Percentiles rank a stretch among this genome's conserved stretches.
phyloP scores from a whole-genome alignment of 2,888 invertebrate species.

The Polia nebulosa region DNA sequence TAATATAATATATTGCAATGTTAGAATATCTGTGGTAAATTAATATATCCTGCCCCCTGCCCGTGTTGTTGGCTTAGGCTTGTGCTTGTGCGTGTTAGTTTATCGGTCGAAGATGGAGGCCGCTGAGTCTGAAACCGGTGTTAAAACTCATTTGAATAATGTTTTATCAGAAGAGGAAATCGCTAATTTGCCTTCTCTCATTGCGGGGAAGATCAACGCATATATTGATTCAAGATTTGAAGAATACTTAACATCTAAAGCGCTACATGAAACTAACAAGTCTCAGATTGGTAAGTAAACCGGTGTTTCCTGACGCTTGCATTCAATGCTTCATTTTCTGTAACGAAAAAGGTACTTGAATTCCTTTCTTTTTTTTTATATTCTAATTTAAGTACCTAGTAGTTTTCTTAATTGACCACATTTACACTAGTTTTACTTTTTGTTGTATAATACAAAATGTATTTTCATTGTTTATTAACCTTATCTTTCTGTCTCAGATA shows the following conservation, averaged over 20 bases:
- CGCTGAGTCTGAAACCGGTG: constrained; percentile 84
- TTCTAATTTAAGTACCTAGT: not conserved
- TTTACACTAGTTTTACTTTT: not conserved
- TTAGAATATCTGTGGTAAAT: constrained; percentile 2
- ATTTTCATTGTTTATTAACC: constrained; percentile 32
- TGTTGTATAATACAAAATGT: not conserved
- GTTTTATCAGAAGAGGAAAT: constrained; percentile 86
- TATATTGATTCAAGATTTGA: constrained; percentile 92
- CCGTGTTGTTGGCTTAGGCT: no score
- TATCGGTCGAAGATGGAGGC: constrained; percentile 84
- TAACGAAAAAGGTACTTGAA: not conserved
- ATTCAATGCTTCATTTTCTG: constrained; percentile 45
- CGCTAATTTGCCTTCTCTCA: constrained; percentile 76
- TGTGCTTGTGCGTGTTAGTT: no score
- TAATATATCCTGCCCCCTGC: no score
- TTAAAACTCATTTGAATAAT: constrained; percentile 86
- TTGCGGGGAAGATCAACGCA: constrained; percentile 91
- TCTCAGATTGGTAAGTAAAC: constrained; percentile 91
- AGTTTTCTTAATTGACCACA: not conserved
- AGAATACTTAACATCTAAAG: constrained; percentile 94
- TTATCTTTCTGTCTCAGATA: not conserved
- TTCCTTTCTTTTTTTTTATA: not conserved
- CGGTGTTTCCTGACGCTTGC: constrained; percentile 76
- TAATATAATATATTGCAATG: no score
- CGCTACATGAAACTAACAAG: constrained; percentile 93